Evolutionary conservation across 1,140 invertebrate species (phyloP).

Genomic region (Orius laevigatus): DNA sequence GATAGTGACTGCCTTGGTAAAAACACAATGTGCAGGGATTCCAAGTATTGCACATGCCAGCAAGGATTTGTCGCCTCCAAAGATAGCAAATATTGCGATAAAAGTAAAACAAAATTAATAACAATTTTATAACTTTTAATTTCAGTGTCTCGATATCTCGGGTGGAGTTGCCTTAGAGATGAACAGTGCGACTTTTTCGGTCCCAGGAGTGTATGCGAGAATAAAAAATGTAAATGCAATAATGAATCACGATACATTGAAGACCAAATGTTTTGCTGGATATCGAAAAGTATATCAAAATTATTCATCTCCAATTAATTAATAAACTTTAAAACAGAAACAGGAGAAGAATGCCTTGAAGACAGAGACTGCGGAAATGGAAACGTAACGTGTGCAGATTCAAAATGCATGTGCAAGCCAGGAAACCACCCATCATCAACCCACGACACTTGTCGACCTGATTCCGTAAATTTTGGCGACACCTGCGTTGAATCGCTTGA

Average conservation of each 20-base stretch:
- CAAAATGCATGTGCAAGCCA: not conserved
- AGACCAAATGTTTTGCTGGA: conserved; percentile 23
- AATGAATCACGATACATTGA: conserved; percentile 19
- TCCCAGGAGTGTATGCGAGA: conserved; percentile 19
- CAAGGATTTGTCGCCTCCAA: conserved; percentile 14
- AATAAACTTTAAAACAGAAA: not conserved
- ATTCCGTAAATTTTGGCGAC: conserved; percentile 17
- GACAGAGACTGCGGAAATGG: conserved; percentile 5
- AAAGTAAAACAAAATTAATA: conserved; percentile 19
- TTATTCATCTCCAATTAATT: conserved; percentile 13
- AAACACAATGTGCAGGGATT: conserved; percentile 19
- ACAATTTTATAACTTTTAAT: conserved; percentile 2
- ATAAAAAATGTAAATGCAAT: conserved; percentile 21
- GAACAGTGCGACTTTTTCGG: conserved; percentile 23
- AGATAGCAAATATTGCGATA: conserved; percentile 20
- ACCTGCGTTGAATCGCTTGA: conserved; percentile 18
- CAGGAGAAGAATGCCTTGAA: conserved; percentile 1
- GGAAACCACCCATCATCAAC: conserved; percentile 3
- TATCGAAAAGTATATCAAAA: conserved; percentile 12
- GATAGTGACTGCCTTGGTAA: conserved; percentile 7
- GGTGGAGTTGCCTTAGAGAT: conserved; percentile 17
- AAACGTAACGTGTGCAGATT: not conserved
- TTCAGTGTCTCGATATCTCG: conserved; percentile 12
- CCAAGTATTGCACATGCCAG: conserved; percentile 19
- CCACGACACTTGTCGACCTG: conserved; percentile 3